These are phyloP conservation scores for Theodoxus fluviatilis DNA, from an alignment of 2,888 invertebrate genomes.

Conservation along the genomic window DNA sequence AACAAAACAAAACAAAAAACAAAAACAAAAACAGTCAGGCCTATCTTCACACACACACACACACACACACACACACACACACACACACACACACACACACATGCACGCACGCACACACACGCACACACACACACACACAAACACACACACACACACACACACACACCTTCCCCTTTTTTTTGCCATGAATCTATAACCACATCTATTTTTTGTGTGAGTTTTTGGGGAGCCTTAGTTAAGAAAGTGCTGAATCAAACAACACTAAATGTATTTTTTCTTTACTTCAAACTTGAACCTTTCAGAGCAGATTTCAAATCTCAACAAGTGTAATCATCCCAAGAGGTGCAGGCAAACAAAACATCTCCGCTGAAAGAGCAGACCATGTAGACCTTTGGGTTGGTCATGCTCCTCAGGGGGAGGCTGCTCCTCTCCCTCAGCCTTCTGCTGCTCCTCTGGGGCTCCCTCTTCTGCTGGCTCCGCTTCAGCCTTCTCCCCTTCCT, in stretches of 20 bases:
- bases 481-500: conserved; percentile 5
- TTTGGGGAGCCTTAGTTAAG: too few species aligned
- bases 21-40: background rate
- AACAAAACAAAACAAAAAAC: background rate
- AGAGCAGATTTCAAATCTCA: too few species aligned
- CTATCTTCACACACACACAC: background rate
- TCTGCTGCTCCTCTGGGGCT: conserved; percentile 23
- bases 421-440: background rate
- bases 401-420: background rate
- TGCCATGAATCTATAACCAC: too few species aligned
- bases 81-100: background rate
- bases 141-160: conserved; percentile 17
- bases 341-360: too few species aligned
- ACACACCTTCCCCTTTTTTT: conserved; percentile 9
- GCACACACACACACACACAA: conserved; percentile 6
- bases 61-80: background rate
- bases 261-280: too few species aligned
- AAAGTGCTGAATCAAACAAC: too few species aligned
- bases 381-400: too few species aligned
- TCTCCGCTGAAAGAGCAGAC: too few species aligned
- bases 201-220: too few species aligned
- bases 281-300: too few species aligned
- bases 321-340: too few species aligned
- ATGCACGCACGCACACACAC: background rate
- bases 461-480: conserved; percentile 17